Base-by-base conservation (phyloP, 2,888 invertebrate genomes). In the Pammene fasciana region DNA sequence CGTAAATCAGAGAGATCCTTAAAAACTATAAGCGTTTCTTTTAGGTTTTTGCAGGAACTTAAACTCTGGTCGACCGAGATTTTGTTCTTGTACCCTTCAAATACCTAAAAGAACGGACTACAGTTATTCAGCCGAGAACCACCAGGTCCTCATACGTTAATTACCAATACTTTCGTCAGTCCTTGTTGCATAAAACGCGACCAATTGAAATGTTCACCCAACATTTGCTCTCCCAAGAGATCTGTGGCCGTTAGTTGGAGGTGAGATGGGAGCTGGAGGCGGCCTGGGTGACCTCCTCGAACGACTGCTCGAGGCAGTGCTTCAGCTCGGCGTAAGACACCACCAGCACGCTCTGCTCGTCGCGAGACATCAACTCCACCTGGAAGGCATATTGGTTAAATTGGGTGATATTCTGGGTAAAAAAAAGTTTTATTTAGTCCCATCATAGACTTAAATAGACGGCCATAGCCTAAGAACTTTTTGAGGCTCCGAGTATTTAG, bases 271-370 rank as follows among this genome's bases (percentile, higher is more conserved):
- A 61, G 16, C 65, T 67, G 1, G 67, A 72, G 57, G 83, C 87
- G 13, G 94, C 91, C 62, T 93, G 90, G 86, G 93, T 93, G 77
- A 97, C 93, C 88, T 99, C 98, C 64, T 95, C 94, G 93, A 98
- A 99, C 54, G 99, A 97, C 82, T 96, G 95, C 86, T 99, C 98
- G 82, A 99, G 94, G 92, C 98, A 99, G 83, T 97, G 97, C 89
- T 99, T 98, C 81, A 99, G 94, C 88, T 99, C 99, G 26, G 97
- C 96, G 88, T 97, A 99, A 72, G 97, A 97, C 73, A 99, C 99
- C 73, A 99, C 97, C 78, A 99, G 93, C 72, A 99, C 96, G 88
- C 98, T 99, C 87, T 98, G 98, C 88, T 98, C 99, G 88, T 99
- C 99, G 73, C 99, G 95, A 2, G 99, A 99, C 95, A 97, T 97